Evolutionary conservation across 2,797 vertebrate species (phyloP).

Genomic region (Sebastes umbrosus): DNA sequence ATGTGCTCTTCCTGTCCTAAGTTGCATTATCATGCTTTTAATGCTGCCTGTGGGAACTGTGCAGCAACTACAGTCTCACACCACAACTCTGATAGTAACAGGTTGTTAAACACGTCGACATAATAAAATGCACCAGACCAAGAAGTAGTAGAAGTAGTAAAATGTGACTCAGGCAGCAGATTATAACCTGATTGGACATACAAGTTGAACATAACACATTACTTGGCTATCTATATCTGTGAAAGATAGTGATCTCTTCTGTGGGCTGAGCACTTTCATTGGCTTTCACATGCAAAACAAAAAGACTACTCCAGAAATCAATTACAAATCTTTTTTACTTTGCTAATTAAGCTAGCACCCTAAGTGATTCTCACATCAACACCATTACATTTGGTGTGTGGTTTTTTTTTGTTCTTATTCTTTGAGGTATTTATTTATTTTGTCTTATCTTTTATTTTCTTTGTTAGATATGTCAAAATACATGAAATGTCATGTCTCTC

Average conservation of each 20-base stretch:
- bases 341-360: background rate
- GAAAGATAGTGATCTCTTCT: background rate
- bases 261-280: background rate
- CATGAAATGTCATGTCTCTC: too few species aligned
- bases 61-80: background rate
- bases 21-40: background rate
- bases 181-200: background rate
- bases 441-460: too few species aligned
- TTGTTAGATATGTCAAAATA: too few species aligned
- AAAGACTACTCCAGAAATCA: background rate
- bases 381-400: background rate
- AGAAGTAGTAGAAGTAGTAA: background rate
- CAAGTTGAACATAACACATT: background rate
- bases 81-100: conserved; percentile 23
- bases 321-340: background rate
- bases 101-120: conserved; percentile 15
- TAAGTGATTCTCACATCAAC: background rate
- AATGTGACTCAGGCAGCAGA: background rate
- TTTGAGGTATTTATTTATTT: too few species aligned
- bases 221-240: background rate
- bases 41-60: conserved; percentile 11
- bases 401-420: too few species aligned
- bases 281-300: conserved; percentile 19
- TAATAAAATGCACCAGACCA: background rate
- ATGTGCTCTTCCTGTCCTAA: background rate